Evolutionary conservation across 2,113 vertebrate species (phyloP), one percentile per base, ranked within the genome.

Genomic region (Brachirus orientalis): DNA sequence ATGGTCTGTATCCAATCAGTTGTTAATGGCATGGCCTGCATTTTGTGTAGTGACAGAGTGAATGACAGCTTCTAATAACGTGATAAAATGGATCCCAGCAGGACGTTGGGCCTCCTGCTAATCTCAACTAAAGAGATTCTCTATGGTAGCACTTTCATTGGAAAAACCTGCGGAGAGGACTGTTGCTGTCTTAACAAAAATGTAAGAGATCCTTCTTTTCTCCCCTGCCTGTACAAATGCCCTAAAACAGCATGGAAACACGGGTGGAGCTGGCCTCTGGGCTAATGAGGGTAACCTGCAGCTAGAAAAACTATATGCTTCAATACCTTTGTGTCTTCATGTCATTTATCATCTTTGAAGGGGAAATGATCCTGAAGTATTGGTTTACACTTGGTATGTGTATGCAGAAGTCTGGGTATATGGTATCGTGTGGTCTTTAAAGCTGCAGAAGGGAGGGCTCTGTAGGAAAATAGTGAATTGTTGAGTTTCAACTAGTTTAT

Each of bases 21-120:
- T 77, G 62, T 65, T 50, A 63, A 75, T 72, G 53, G 57, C 75
- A 64, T 38, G 19, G 54, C 62, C 20, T 63, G 57, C 47, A 69
- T 76, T 71, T 76, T 70, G 66, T 68, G 57, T 46, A 28, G 44
- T 37, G 16, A 8, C 45, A 8, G 50, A 61, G 37, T 81, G 80
- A 86, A 63, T 75, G 75, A 80, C 63, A 8, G 57, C 60, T 73
- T 83, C 75, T 81, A 75, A 86, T 85, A 84, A 81, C 67, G 51
- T 7, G 54, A 35, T 83, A 77, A 84, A 88, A 82, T 84, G 51
- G 69, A 83, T 84, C 76, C 68, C 83, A 82, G 85, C 62, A 44
- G 72, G 77, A 54, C 33, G 17, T 47, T 1, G 14, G 36, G 43
- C 80, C 65, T 75, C 81, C 80, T 61, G 65, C 82, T 86, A 64